Evolutionary conservation across 2,113 vertebrate genomes (phyloP).

Genomic region (Chroicocephalus ridibundus): DNA sequence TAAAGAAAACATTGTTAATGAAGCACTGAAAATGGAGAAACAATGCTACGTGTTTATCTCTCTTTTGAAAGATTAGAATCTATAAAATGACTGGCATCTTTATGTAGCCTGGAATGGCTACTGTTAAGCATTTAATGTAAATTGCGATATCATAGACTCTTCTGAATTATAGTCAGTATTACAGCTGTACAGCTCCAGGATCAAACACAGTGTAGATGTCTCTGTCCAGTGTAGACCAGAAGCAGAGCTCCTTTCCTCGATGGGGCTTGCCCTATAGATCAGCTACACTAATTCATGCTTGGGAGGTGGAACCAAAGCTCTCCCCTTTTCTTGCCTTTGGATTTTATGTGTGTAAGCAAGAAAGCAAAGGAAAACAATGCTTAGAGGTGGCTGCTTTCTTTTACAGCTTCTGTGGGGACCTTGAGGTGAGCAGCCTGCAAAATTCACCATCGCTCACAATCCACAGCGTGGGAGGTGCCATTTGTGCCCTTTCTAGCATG

Average conservation of each 20-base stretch:
- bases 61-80: neutral
- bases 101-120: neutral
- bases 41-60: neutral
- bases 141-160: neutral
- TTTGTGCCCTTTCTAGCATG: neutral
- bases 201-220: neutral
- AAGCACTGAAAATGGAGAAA: neutral
- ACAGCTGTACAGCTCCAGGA: neutral
- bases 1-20: neutral
- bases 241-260: neutral
- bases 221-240: neutral
- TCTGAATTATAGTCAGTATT: neutral
- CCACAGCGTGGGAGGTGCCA: fast-evolving
- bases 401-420: neutral
- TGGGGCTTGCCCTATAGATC: neutral
- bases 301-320: neutral
- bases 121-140: neutral
- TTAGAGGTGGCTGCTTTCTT: neutral
- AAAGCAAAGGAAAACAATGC: neutral
- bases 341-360: neutral
- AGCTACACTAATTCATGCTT: neutral
- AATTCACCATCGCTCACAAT: neutral
- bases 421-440: neutral
- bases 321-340: neutral
- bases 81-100: neutral